Conservation (phyloP, 2,888 invertebrate genomes). For the Epsilonema sp. region DNA sequence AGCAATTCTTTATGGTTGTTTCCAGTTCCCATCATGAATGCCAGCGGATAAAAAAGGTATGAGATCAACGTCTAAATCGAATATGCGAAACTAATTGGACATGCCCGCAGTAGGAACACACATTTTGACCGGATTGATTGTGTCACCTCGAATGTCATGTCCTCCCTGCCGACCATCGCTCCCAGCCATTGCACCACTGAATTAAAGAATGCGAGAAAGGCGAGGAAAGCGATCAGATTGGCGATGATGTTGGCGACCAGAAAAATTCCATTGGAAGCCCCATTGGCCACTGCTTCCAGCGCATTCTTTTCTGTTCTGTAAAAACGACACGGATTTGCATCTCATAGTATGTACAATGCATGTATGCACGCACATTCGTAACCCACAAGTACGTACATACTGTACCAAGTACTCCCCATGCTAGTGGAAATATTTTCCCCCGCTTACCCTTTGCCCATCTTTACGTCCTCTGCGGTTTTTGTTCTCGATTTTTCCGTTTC, state of each 20-base stretch:
- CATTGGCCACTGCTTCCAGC: slow-evolving; percentile 70
- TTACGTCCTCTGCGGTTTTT: slow-evolving; percentile 47
- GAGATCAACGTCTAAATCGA: background rate
- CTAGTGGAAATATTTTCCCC: background rate
- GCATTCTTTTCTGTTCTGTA: slow-evolving; percentile 55
- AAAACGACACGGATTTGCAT: too few relatives aligned
- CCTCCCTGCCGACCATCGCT: slow-evolving; percentile 45
- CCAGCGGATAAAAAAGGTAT: slow-evolving; percentile 16
- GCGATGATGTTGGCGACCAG: slow-evolving; percentile 65
- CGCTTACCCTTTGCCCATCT: slow-evolving; percentile 46
- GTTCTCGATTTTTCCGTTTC: slow-evolving; percentile 61
- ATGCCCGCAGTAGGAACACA: background rate
- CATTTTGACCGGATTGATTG: background rate
- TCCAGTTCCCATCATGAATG: slow-evolving; percentile 17
- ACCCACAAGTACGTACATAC: too few relatives aligned
- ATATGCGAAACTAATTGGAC: background rate
- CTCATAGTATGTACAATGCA: too few relatives aligned
- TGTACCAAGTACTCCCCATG: background rate
- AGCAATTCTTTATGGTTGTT: slow-evolving; percentile 12
- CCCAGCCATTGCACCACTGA: slow-evolving; percentile 58
- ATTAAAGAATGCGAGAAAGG: slow-evolving; percentile 62
- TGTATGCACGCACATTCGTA: too few relatives aligned
- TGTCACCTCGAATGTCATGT: slow-evolving; percentile 35
- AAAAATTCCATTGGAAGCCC: slow-evolving; percentile 55
- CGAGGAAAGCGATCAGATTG: slow-evolving; percentile 68